A percentile compares a stretch with the other conserved stretches of the same genome.
These are phyloP conservation scores for Indicator maculatus DNA, from an alignment of 2,113 vertebrate species.

Conservation along the genomic window DNA sequence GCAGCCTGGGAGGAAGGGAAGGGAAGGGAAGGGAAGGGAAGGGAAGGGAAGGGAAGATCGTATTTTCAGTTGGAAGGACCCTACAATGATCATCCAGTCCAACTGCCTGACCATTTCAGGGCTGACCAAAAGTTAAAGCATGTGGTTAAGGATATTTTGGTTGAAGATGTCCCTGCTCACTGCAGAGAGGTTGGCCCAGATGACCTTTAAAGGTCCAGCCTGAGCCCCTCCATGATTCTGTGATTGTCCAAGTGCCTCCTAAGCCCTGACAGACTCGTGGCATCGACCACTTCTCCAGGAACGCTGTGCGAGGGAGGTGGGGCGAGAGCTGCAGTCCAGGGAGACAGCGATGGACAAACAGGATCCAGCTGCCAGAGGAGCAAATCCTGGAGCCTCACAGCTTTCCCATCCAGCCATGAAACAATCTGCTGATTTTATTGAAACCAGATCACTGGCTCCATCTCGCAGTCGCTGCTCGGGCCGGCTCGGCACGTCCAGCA, in stretches of 20 bases:
- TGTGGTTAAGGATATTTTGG: rapidly evolving
- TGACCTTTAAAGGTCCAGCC: too few relatives aligned
- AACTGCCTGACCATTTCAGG: not conserved
- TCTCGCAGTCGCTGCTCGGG: not conserved
- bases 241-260: not conserved
- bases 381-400: conserved; percentile 58
- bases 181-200: too few relatives aligned
- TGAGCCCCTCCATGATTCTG: too few relatives aligned
- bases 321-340: not conserved
- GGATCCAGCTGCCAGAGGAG: conserved; percentile 66
- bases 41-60: not conserved
- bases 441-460: conserved; percentile 31
- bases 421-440: conserved; percentile 68
- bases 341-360: conserved; percentile 31
- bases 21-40: not conserved
- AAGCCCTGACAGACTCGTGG: not conserved
- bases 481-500: conserved; percentile 22
- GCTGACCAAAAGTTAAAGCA: not conserved
- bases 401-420: conserved; percentile 67
- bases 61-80: not conserved
- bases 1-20: not conserved
- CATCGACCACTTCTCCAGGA: not conserved
- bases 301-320: not conserved
- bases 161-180: too few relatives aligned
- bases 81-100: not conserved